phyloP scores from a whole-genome alignment of 1,140 invertebrate genomes.

The Nixonia krombeini region DNA sequence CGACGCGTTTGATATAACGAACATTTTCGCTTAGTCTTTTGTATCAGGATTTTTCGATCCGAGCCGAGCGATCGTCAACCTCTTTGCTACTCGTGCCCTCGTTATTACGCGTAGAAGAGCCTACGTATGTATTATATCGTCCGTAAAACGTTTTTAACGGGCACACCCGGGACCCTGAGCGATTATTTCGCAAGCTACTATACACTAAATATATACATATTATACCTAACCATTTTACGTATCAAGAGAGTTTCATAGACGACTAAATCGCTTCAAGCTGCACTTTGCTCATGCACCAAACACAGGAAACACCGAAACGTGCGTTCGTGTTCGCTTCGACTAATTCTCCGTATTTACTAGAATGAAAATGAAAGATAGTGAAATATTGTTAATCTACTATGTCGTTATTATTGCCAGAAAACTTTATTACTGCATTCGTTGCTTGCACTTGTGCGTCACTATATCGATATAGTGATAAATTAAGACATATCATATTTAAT shows the following conservation, averaged over 20 bases:
- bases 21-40: constrained; percentile 51
- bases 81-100: constrained; percentile 41
- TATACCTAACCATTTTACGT: constrained; percentile 9
- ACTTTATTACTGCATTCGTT: too few species aligned
- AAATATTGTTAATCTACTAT: too few species aligned
- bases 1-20: constrained; percentile 43
- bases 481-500: too few species aligned
- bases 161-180: constrained; percentile 32
- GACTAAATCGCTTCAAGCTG: constrained; percentile 30
- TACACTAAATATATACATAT: constrained; percentile 31
- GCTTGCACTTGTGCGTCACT: too few species aligned
- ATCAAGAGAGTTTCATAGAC: constrained; percentile 5
- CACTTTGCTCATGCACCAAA: constrained; percentile 33
- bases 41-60: constrained; percentile 43
- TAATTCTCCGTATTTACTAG: neutral
- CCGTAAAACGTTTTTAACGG: constrained; percentile 15
- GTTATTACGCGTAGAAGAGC: constrained; percentile 41
- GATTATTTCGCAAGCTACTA: constrained; percentile 39
- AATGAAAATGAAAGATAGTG: too few species aligned
- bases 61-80: constrained; percentile 39
- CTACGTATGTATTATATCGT: constrained; percentile 20
- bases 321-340: neutral
- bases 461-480: too few species aligned
- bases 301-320: neutral
- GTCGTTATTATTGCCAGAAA: too few species aligned